Conservation (phyloP, 64 coral and sea anemone species). For the Montipora sp. region DNA sequence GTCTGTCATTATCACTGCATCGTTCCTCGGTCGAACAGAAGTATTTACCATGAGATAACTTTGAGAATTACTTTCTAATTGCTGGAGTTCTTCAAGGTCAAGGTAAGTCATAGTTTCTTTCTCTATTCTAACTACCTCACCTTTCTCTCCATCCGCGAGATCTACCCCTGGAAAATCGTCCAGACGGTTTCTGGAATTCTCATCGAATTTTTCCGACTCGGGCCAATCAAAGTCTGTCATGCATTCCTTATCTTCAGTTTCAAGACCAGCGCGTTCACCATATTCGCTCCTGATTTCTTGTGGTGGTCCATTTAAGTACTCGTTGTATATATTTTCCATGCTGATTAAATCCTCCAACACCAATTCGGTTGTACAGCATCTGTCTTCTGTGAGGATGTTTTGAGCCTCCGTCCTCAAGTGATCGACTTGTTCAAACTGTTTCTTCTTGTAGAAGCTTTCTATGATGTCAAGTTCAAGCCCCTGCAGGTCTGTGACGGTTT, state of each 20-base stretch:
- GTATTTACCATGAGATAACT: background rate
- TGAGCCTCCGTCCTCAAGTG: background rate
- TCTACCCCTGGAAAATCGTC: background rate
- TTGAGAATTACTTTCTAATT: slow-evolving; percentile 47
- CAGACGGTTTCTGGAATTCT: background rate
- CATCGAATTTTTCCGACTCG: slow-evolving; percentile 11
- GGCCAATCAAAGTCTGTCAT: slow-evolving; percentile 58
- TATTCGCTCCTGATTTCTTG: background rate
- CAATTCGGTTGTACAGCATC: slow-evolving; percentile 26
- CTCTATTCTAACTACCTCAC: slow-evolving; percentile 24
- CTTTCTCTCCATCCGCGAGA: background rate
- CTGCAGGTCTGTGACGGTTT: slow-evolving; percentile 27
- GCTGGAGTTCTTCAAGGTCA: slow-evolving; percentile 6
- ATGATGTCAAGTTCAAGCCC: slow-evolving; percentile 7
- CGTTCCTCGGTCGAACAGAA: background rate
- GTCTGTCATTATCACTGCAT: slow-evolving; percentile 50
- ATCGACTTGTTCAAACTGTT: background rate
- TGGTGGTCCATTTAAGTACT: slow-evolving; percentile 6
- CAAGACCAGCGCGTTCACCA: background rate
- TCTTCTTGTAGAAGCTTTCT: slow-evolving; percentile 14
- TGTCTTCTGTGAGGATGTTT: slow-evolving; percentile 24
- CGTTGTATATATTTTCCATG: slow-evolving; percentile 49
- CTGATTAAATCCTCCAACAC: slow-evolving; percentile 6
- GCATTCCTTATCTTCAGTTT: slow-evolving; percentile 26
- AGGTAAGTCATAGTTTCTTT: slow-evolving; percentile 41